Evolutionary conservation across 2,888 invertebrate species (phyloP).

Genomic region (Saturnia japonica): DNA sequence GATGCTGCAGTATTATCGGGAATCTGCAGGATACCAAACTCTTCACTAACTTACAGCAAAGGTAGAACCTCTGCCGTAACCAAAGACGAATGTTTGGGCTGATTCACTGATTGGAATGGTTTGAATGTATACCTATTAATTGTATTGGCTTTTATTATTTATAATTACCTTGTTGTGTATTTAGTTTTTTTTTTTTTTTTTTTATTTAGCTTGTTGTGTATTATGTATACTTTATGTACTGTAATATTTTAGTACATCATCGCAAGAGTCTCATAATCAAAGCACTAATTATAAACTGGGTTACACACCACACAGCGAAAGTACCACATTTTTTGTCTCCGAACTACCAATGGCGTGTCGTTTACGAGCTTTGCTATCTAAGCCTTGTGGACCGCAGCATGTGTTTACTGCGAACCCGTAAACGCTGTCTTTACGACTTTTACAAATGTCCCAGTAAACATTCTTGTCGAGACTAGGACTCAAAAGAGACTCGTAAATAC

Average conservation of each 20-base stretch:
- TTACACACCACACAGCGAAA: not conserved
- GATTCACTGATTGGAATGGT: too few relatives aligned
- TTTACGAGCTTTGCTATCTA: conserved; percentile 59
- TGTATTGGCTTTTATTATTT: too few relatives aligned
- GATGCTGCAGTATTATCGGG: too few relatives aligned
- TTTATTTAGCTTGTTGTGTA: not conserved
- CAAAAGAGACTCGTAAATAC: conserved; percentile 60
- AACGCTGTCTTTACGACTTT: conserved; percentile 58
- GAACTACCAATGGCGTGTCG: conserved; percentile 40
- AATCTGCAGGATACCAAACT: too few relatives aligned
- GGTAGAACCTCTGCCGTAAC: too few relatives aligned
- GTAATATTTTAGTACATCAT: too few relatives aligned
- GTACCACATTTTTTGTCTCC: conserved; percentile 16
- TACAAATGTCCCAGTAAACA: conserved; percentile 54
- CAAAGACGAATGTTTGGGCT: too few relatives aligned
- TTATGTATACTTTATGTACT: not conserved
- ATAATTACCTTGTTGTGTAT: too few relatives aligned
- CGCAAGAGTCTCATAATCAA: conserved; percentile 10
- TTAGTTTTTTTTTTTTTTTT: too few relatives aligned
- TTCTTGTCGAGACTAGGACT: conserved; percentile 40
- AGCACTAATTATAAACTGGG: conserved; percentile 20
- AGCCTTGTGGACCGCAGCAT: conserved; percentile 49
- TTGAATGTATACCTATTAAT: too few relatives aligned
- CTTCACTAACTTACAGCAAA: too few relatives aligned
- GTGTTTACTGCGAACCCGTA: conserved; percentile 59